A percentile compares a stretch with the other conserved stretches of the same genome.
phyloP scores from a whole-genome alignment of 2,888 invertebrate genomes.

The Platycheirus albimanus region DNA sequence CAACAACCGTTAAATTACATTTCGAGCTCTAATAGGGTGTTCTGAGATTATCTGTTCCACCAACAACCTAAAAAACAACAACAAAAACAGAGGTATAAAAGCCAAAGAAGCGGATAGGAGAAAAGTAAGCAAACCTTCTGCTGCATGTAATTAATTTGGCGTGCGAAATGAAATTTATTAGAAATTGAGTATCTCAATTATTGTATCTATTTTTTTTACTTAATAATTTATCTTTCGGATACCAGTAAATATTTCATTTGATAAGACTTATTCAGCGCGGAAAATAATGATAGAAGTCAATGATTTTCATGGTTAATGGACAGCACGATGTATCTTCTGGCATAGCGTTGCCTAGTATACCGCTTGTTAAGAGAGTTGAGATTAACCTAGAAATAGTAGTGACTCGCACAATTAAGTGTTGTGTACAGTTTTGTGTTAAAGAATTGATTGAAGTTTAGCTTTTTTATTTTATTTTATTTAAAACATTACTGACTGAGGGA shows the following conservation, averaged over 20 bases:
- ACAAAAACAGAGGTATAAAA: too few species aligned
- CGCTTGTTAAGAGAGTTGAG: not conserved
- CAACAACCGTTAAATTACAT: slow-evolving; percentile 51
- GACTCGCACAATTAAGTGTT: too few species aligned
- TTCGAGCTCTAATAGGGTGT: slow-evolving; percentile 19
- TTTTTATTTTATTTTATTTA: too few species aligned
- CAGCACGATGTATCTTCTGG: slow-evolving; percentile 32
- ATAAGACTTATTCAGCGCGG: slow-evolving; percentile 53
- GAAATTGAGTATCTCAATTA: slow-evolving; percentile 20
- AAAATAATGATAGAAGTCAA: slow-evolving; percentile 52
- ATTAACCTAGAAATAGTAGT: slow-evolving; percentile 3
- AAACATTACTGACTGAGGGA: too few species aligned
- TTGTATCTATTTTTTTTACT: too few species aligned
- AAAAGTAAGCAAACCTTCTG: slow-evolving; percentile 1
- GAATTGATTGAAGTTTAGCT: too few species aligned
- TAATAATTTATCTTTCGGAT: too few species aligned
- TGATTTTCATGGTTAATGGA: slow-evolving; percentile 66
- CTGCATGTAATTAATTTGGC: slow-evolving; percentile 19
- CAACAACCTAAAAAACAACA: too few species aligned
- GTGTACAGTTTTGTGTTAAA: too few species aligned
- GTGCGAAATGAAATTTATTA: slow-evolving; percentile 29
- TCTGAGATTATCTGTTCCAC: not conserved
- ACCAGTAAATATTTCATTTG: slow-evolving; percentile 9
- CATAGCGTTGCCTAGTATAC: too few species aligned
- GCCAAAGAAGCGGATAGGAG: too few species aligned